Evolutionary conservation across 2,888 invertebrate species (phyloP).

Genomic region (Andrena hattorfiana): DNA sequence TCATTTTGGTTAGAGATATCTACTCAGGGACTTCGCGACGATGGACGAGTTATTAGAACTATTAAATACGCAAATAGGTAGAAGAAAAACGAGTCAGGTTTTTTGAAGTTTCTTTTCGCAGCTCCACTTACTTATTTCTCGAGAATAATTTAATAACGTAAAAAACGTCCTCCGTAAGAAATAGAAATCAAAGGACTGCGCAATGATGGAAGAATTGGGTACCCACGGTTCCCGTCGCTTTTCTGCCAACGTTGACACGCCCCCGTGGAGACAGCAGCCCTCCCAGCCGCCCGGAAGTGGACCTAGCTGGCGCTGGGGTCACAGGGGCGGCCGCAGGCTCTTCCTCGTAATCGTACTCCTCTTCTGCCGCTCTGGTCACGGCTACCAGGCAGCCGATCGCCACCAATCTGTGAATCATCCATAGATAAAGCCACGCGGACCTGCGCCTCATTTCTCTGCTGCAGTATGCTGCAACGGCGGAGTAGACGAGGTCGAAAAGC

Average conservation of each 20-base stretch:
- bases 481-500: neutral
- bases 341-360: slow-evolving; percentile 80
- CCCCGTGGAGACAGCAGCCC: slow-evolving; percentile 76
- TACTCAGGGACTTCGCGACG: too few species aligned
- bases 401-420: slow-evolving; percentile 71
- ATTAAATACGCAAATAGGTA: too few species aligned
- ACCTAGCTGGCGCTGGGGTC: slow-evolving; percentile 75
- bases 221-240: slow-evolving; percentile 70
- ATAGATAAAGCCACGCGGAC: neutral
- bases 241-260: slow-evolving; percentile 70
- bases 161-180: too few species aligned
- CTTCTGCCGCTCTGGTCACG: slow-evolving; percentile 75
- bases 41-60: neutral
- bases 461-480: neutral
- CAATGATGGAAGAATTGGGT: neutral
- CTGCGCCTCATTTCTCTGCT: neutral
- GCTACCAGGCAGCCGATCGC: slow-evolving; percentile 74
- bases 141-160: too few species aligned
- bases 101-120: too few species aligned
- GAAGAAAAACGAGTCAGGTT: too few species aligned
- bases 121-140: too few species aligned
- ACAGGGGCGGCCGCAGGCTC: slow-evolving; percentile 75
- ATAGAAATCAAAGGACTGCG: neutral
- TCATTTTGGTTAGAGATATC: neutral
- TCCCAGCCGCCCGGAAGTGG: slow-evolving; percentile 72